A percentile compares a stretch with the other conserved stretches of the same genome.
Conservation (phyloP, 2,888 invertebrate species). For the Rotaria socialis region DNA sequence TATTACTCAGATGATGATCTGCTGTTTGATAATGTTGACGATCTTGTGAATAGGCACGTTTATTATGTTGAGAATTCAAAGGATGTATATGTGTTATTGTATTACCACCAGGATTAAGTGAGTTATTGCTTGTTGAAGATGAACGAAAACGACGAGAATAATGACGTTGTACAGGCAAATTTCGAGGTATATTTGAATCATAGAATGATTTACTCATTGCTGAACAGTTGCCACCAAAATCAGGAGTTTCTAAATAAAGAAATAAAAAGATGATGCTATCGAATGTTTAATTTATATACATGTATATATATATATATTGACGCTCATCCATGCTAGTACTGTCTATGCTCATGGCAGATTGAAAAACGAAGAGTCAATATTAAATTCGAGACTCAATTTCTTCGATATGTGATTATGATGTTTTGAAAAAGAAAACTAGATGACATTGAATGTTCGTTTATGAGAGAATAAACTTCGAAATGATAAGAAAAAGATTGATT, state of each 20-base stretch:
- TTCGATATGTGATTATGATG: too few species aligned
- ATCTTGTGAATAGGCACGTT: slow-evolving; percentile 11
- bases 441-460: too few species aligned
- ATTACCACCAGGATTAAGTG: not conserved
- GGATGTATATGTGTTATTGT: not conserved
- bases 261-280: too few species aligned
- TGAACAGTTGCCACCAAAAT: not conserved
- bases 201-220: not conserved
- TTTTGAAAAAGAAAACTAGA: too few species aligned
- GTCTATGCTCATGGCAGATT: too few species aligned
- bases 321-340: too few species aligned
- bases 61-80: not conserved
- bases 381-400: too few species aligned
- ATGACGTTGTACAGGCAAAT: not conserved
- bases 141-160: slow-evolving; percentile 31
- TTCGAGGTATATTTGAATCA: not conserved
- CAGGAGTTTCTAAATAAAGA: not conserved
- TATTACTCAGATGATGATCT: not conserved
- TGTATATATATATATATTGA: too few species aligned
- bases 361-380: too few species aligned
- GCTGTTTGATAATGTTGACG: not conserved
- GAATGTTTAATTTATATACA: too few species aligned
- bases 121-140: slow-evolving; percentile 20
- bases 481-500: too few species aligned
- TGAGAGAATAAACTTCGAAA: too few species aligned